phyloP scores from a whole-genome alignment of 2,797 vertebrate species.

The Silurus aristotelis region DNA sequence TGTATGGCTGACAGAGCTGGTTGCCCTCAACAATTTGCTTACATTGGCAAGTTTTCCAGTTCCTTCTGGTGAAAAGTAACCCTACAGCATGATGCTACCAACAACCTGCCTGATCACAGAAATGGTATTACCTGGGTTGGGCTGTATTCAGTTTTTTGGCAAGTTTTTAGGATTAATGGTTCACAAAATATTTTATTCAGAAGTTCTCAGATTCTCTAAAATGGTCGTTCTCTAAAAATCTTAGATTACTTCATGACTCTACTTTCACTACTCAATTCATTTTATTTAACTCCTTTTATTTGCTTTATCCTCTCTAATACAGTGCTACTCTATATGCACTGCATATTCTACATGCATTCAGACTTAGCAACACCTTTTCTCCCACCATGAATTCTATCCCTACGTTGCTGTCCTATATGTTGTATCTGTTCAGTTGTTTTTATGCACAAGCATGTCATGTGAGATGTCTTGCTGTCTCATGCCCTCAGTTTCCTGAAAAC shows the following conservation, averaged over 20 bases:
- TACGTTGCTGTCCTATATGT: background rate
- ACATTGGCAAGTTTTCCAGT: background rate
- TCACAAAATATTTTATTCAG: background rate
- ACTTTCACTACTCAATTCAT: too few relatives aligned
- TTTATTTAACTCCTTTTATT: background rate
- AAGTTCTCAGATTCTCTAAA: background rate
- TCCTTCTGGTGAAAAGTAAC: background rate
- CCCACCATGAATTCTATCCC: background rate
- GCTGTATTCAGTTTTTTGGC: background rate
- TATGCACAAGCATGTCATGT: background rate
- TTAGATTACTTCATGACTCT: too few relatives aligned
- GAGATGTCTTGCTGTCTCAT: background rate
- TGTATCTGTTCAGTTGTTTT: background rate
- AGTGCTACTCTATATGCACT: too few relatives aligned
- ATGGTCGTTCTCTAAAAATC: too few relatives aligned
- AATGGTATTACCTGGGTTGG: background rate
- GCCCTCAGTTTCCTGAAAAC: background rate
- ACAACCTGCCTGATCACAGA: background rate
- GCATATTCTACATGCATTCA: too few relatives aligned
- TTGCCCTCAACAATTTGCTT: background rate
- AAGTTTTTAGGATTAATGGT: background rate
- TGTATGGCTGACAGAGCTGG: background rate
- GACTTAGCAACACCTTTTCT: too few relatives aligned
- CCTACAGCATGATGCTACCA: background rate
- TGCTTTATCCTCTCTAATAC: background rate